phyloP scores from a whole-genome alignment of 2,888 invertebrate genomes.

The Trachelus troglodyta region DNA sequence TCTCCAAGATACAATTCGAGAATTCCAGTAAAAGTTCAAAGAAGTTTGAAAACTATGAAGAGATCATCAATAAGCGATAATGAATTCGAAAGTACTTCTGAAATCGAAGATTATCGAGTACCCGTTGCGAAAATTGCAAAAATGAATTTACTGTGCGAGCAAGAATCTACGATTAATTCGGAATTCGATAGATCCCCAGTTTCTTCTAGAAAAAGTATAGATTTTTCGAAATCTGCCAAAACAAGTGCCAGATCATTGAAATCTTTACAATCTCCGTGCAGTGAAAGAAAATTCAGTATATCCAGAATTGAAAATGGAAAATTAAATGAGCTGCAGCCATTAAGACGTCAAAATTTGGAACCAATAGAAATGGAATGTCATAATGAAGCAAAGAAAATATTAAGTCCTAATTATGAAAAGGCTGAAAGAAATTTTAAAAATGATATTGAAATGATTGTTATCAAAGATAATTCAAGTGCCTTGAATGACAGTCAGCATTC shows the following conservation, averaged over 20 bases:
- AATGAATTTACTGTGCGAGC: constrained; percentile 6
- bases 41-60: not conserved
- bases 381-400: not conserved
- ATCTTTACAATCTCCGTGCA: not conserved
- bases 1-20: not conserved
- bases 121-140: constrained; percentile 13
- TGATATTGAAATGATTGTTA: not conserved
- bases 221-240: not conserved
- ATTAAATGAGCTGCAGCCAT: not conserved
- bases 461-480: not conserved
- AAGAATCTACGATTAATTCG: not conserved
- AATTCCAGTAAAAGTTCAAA: not conserved
- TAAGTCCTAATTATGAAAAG: not conserved
- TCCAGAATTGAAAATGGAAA: not conserved
- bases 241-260: not conserved
- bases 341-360: not conserved
- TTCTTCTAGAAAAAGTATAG: not conserved
- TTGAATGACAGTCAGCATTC: not conserved
- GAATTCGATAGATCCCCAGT: not conserved
- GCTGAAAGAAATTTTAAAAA: not conserved
- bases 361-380: not conserved
- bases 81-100: not conserved
- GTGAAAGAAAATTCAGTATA: not conserved
- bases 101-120: not conserved
- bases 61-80: constrained; percentile 1